Percentiles rank a stretch among this genome's conserved stretches.
phyloP scores from a whole-genome alignment of 2,888 invertebrate genomes.

The Piscicola geometra region DNA sequence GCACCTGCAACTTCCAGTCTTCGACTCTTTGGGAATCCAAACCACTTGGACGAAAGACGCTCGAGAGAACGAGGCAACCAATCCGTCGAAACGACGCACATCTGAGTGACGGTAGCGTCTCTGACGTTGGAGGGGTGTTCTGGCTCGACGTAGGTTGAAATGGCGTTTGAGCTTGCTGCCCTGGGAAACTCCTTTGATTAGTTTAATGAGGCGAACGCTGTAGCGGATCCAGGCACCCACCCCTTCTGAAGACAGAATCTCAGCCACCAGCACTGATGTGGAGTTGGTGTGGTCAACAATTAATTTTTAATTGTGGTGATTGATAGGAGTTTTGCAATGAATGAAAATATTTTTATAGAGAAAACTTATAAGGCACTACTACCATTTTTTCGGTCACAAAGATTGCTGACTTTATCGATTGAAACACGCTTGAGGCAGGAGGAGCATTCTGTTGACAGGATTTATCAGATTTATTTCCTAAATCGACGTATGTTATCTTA shows the following conservation, averaged over 20 bases:
- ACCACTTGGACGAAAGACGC: neutral
- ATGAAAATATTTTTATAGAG: constrained; percentile 8
- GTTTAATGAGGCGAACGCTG: neutral
- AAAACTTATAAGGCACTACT: too few relatives aligned
- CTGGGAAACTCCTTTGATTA: neutral
- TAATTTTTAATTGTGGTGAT: neutral
- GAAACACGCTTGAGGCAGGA: constrained; percentile 13
- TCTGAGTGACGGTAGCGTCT: neutral
- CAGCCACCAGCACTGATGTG: constrained; percentile 9
- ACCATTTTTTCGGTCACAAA: constrained; percentile 26
- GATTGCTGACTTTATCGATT: constrained; percentile 5
- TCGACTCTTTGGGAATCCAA: neutral
- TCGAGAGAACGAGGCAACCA: neutral
- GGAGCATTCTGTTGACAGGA: constrained; percentile 17
- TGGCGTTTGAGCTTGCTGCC: neutral
- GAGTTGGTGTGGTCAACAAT: neutral
- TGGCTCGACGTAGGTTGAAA: neutral
- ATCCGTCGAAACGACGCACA: neutral
- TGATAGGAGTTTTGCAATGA: neutral
- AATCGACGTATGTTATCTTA: too few relatives aligned
- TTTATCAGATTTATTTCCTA: too few relatives aligned
- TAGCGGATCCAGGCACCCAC: constrained; percentile 11
- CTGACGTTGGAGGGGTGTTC: neutral
- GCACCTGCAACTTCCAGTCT: neutral
- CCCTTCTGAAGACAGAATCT: neutral